Evolutionary conservation across 2,113 vertebrate genomes (phyloP).

Genomic region (Dipodomys spectabilis): DNA sequence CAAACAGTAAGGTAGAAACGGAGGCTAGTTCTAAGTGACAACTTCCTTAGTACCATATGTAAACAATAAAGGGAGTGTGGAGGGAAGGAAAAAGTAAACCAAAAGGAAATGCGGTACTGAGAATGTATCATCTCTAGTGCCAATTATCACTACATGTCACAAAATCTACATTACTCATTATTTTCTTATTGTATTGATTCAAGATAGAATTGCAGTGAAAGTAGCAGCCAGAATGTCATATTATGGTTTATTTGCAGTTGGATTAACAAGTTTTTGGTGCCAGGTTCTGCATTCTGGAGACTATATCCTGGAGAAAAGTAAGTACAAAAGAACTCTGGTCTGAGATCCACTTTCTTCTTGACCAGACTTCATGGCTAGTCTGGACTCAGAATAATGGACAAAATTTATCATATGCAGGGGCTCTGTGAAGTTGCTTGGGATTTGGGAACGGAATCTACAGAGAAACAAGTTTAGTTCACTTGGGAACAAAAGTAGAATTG

Average conservation of each 20-base stretch:
- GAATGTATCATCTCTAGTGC: slow-evolving; percentile 53
- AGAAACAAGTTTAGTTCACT: slow-evolving; percentile 45
- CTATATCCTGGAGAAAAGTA: not conserved
- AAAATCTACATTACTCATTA: not conserved
- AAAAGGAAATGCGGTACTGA: slow-evolving; percentile 77
- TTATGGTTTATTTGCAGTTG: not conserved
- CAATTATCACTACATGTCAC: slow-evolving; percentile 34
- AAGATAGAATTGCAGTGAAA: not conserved
- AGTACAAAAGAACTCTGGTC: not conserved
- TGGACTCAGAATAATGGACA: not conserved
- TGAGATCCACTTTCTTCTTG: not conserved
- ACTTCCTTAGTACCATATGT: slow-evolving; percentile 88
- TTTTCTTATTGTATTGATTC: slow-evolving; percentile 28
- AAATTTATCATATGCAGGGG: not conserved
- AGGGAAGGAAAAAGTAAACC: slow-evolving; percentile 81
- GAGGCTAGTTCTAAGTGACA: slow-evolving; percentile 62
- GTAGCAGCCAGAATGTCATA: slow-evolving; percentile 8
- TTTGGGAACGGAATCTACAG: not conserved
- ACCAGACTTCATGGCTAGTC: not conserved
- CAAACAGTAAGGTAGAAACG: slow-evolving; percentile 64
- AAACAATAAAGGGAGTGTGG: slow-evolving; percentile 86
- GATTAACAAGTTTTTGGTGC: slow-evolving; percentile 22
- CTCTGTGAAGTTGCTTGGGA: not conserved
- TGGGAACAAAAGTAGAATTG: slow-evolving; percentile 36
- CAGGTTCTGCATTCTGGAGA: not conserved